Percentiles rank a stretch among this genome's conserved stretches.
These are phyloP conservation scores for Paracyclopina nana DNA, from an alignment of 1,140 invertebrate species.

Conservation along the genomic window DNA sequence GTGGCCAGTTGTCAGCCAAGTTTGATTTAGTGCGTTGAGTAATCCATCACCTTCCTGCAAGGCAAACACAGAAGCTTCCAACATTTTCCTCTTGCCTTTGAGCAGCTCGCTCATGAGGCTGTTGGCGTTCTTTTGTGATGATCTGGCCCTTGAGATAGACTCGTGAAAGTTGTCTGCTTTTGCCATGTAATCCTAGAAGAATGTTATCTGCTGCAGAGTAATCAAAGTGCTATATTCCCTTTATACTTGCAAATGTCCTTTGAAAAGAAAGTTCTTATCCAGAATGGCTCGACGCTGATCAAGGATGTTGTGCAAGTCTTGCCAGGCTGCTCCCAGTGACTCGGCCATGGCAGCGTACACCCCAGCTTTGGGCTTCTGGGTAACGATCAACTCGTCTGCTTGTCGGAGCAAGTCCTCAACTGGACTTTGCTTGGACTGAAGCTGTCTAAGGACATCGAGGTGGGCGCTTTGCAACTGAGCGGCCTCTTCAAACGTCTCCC, in stretches of 20 bases:
- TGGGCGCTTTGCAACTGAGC: slow-evolving; percentile 49
- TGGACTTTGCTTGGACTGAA: slow-evolving; percentile 71
- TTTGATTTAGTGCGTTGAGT: no score
- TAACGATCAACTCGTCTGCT: slow-evolving; percentile 59
- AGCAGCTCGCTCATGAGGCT: slow-evolving; percentile 30
- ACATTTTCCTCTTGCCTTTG: slow-evolving; percentile 40
- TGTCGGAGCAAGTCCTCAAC: slow-evolving; percentile 66
- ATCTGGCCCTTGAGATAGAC: no score
- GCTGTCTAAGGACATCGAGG: slow-evolving; percentile 56
- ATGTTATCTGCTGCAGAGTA: no score
- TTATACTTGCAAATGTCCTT: slow-evolving; percentile 23
- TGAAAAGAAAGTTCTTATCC: slow-evolving; percentile 48
- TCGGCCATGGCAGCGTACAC: slow-evolving; percentile 81
- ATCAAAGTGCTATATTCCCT: not conserved
- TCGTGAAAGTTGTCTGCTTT: no score
- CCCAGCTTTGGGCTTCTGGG: slow-evolving; percentile 49
- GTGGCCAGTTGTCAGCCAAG: no score
- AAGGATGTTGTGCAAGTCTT: slow-evolving; percentile 57
- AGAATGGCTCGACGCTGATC: slow-evolving; percentile 53
- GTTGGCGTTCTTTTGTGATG: no score
- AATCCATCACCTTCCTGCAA: slow-evolving; percentile 55
- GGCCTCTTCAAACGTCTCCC: slow-evolving; percentile 51
- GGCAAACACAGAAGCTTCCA: slow-evolving; percentile 51
- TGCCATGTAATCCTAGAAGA: no score
- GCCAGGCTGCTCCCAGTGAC: slow-evolving; percentile 65